Base-by-base conservation (phyloP, 2,888 invertebrate genomes). In the Leptopilina syphax region DNA sequence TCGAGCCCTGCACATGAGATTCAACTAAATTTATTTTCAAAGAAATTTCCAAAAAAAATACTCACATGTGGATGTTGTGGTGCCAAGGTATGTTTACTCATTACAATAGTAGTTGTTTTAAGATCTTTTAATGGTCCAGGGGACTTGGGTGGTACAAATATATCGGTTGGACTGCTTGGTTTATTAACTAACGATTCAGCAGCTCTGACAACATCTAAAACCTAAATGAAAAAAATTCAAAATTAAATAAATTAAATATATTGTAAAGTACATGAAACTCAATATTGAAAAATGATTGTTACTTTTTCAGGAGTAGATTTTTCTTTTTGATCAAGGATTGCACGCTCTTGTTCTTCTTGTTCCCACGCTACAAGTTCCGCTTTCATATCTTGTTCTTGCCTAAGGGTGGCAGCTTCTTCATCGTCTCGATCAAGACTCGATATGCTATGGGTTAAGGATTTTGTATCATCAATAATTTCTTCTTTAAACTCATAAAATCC, bases 51-150 rank as follows among this genome's bases (percentile, higher is more conserved):
- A 18, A 18, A 79, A 65, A 65, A 65, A 44, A 76, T 84, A 94
- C 94, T 93, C 91, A 94, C 94, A 92, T 93, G 93, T 83, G 92
- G 92, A 85, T 93, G 93, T 92, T 96, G 96, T 89, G 95, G 94
- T 88, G 96, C 97, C 87, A 97, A 93, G 80, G 97, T 97, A 92
- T 98, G 98, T 92, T 97, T 97, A 92, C 97, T 97, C 97, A 98
- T 97, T 80, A 98, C 97, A 87, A 98, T 96, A 12, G 97, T 98
- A 84, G 98, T 98, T 80, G 97, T 98, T 93, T 98, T 98, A 85
- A 94, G 93, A 88, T 94, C 94, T 89, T 94, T 94, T 41, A 94
- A 93, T 81, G 94, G 94, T 77, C 94, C 93, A 0, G 97, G 97
- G 79, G 97, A 97, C 87, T 96, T 96, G 44, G 97, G 97, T 77